phyloP scores from a whole-genome alignment of 2,113 vertebrate species.

The Periophthalmodon schlosseri region DNA sequence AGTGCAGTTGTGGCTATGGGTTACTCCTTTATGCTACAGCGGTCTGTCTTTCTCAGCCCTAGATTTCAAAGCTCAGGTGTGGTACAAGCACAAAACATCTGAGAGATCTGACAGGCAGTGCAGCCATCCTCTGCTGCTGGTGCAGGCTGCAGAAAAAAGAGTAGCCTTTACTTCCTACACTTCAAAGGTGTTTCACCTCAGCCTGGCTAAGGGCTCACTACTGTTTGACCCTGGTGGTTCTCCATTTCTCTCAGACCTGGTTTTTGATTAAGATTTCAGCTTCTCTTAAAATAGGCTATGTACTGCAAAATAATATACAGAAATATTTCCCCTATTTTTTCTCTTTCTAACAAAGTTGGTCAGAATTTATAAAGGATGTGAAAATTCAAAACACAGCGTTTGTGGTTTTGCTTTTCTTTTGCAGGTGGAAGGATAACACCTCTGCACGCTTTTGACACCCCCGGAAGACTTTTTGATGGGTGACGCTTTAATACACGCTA shows the following conservation, averaged over 20 bases:
- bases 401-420: constrained; percentile 55
- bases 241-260: constrained; percentile 38
- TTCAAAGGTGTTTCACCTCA: constrained; percentile 77
- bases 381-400: constrained; percentile 37
- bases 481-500: neutral
- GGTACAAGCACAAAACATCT: constrained; percentile 66
- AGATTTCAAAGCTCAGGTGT: constrained; percentile 76
- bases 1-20: constrained; percentile 50
- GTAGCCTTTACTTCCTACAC: constrained; percentile 75
- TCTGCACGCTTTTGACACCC: constrained; percentile 4
- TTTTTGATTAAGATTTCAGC: constrained; percentile 47
- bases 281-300: constrained; percentile 17
- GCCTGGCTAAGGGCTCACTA: constrained; percentile 61
- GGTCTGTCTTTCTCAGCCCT: constrained; percentile 47
- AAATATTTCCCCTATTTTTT: neutral
- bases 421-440: constrained; percentile 48
- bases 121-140: constrained; percentile 39
- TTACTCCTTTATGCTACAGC: constrained; percentile 28
- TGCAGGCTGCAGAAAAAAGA: constrained; percentile 57
- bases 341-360: neutral
- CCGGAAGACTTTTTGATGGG: neutral
- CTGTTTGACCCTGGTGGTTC: constrained; percentile 56
- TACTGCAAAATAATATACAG: constrained; percentile 4
- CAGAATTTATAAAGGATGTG: constrained; percentile 9
- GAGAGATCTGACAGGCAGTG: constrained; percentile 69